These are phyloP conservation scores for Casuarius casuarius DNA, from an alignment of 2,113 vertebrate genomes.

Conservation along the genomic window DNA sequence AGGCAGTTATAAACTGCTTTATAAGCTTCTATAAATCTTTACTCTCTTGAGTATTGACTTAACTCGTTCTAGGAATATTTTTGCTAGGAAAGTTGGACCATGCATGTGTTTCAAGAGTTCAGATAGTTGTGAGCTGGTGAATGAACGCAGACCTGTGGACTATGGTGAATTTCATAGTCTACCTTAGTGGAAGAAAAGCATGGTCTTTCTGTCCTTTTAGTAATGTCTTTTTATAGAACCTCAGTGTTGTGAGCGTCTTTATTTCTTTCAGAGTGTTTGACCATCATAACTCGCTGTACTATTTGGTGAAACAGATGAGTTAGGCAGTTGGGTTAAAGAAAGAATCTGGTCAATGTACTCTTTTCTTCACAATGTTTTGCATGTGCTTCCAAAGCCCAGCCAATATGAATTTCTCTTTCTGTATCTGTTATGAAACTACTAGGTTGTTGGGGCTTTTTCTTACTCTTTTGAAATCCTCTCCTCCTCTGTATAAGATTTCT, in stretches of 20 bases:
- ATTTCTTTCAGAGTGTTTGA: not conserved
- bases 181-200: not conserved
- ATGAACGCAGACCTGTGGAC: not conserved
- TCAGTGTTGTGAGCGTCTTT: not conserved
- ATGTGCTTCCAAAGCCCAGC: not conserved
- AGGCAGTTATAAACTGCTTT: not conserved
- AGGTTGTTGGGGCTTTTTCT: not conserved
- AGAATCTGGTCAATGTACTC: not conserved
- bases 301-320: not conserved
- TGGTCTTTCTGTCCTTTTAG: not conserved
- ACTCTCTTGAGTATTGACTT: not conserved
- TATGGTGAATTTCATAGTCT: not conserved
- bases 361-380: not conserved
- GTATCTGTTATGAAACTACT: accelerated
- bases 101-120: accelerated
- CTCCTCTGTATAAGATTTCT: not conserved
- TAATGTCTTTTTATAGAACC: not conserved
- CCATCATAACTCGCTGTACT: not conserved
- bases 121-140: not conserved
- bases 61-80: not conserved
- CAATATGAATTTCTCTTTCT: not conserved
- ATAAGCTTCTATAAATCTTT: not conserved
- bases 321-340: not conserved
- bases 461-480: not conserved
- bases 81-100: not conserved